Percentiles rank a stretch among this genome's conserved stretches.
These are phyloP conservation scores for Pangasius krempfi DNA, from an alignment of 2,797 vertebrate genomes.

Conservation along the genomic window DNA sequence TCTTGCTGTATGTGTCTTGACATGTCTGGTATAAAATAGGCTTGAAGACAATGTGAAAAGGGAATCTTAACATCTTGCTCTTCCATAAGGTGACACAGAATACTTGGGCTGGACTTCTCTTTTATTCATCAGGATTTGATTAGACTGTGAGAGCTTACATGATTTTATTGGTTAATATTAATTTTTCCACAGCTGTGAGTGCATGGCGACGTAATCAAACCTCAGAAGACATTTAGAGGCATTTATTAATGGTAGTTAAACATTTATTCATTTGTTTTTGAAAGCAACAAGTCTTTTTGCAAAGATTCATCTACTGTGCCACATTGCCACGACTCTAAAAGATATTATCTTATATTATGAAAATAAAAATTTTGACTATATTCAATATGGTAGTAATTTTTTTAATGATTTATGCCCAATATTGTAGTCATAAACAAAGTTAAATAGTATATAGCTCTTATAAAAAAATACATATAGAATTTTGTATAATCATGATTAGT, in stretches of 20 bases:
- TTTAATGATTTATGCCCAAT: too few species aligned
- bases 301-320: background rate
- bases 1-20: background rate
- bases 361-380: too few species aligned
- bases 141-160: background rate
- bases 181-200: background rate
- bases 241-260: background rate
- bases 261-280: background rate
- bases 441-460: too few species aligned
- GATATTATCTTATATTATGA: too few species aligned
- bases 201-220: background rate
- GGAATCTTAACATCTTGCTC: background rate
- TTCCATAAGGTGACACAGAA: background rate
- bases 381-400: too few species aligned
- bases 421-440: too few species aligned
- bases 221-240: background rate
- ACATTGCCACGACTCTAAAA: too few species aligned
- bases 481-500: background rate
- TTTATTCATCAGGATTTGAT: background rate
- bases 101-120: background rate
- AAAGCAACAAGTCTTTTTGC: background rate
- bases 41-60: background rate
- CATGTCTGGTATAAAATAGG: background rate
- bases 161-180: background rate
- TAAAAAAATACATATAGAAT: too few species aligned